Evolutionary conservation across 2,113 vertebrate genomes (phyloP), one percentile per base, ranked within the genome.

Genomic region (Calonectris borealis): DNA sequence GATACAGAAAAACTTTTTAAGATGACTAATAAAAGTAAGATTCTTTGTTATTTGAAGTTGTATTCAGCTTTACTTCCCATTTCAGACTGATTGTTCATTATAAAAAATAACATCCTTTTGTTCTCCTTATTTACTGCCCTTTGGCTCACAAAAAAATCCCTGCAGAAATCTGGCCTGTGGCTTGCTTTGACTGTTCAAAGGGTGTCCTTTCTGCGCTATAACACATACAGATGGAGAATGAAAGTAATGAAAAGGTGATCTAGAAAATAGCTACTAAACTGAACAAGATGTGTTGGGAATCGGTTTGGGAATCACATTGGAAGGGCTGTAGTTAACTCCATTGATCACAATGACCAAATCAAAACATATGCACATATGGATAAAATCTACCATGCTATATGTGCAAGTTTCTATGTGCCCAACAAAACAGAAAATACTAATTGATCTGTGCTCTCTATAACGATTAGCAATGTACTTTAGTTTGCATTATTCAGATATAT

Each of bases 251-350:
- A 96, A 96, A 96, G 71, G 86, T 60, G 58, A 82, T 93, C 66
- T 88, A 96, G 95, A 94, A 97, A 97, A 94, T 65, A 96, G 75
- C 90, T 83, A 52, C 94, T 86, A 88, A 96, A 61, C 82, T 73
- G 87, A 97, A 96, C 68, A 91, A 97, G 94, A 91, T 58, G 38
- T 40, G 92, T 96, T 96, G 86, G 92, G 92, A 95, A 93, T 97
- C 96, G 92, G 57, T 89, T 95, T 86, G 91, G 93, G 92, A 98
- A 88, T 93, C 94, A 69, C 15, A 77, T 31, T 96, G 90, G 57
- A 97, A 96, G 60, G 93, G 64, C 89, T 94, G 70, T 77, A 87
- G 97, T 88, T 92, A 90, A 93, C 96, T 84, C 83, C 73, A 29
- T 88, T 94, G 87, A 91, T 96, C 94, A 54, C 80, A 85, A 76